These are phyloP conservation scores for Sceloporus tristichus DNA, from an alignment of 2,113 vertebrate genomes.

Conservation along the genomic window DNA sequence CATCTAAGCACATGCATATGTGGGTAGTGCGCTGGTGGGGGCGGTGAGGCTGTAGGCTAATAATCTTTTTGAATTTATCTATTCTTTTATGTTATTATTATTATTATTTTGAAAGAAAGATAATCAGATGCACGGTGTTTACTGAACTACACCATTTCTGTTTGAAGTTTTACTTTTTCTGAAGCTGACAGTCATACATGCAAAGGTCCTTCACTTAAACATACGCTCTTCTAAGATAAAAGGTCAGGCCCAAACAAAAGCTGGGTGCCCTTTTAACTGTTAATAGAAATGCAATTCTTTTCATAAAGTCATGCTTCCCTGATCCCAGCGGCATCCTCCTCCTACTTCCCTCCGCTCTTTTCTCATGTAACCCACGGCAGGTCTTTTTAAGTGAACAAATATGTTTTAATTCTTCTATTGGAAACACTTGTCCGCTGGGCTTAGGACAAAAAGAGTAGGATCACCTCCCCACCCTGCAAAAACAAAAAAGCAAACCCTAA, in stretches of 20 bases:
- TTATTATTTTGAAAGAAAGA: neutral
- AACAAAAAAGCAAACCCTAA: neutral
- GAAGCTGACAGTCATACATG: neutral
- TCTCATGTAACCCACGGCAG: neutral
- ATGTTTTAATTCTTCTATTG: neutral
- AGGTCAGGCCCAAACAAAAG: constrained; percentile 12
- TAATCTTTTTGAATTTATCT: neutral
- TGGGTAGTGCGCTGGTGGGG: neutral
- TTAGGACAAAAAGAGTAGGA: neutral
- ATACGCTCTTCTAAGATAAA: neutral
- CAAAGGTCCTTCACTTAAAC: constrained; percentile 15
- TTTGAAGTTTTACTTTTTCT: neutral
- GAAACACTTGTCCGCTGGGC: constrained; percentile 6
- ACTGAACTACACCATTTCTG: constrained; percentile 1
- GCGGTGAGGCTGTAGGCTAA: neutral
- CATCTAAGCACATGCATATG: neutral
- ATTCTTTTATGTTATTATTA: too few relatives aligned
- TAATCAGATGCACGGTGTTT: neutral
- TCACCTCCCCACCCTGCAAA: neutral
- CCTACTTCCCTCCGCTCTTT: neutral
- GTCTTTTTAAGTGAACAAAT: constrained; percentile 21
- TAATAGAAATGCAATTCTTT: constrained; percentile 6
- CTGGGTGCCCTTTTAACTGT: constrained; percentile 25
- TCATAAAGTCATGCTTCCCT: neutral
- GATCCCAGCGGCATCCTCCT: neutral